Evolutionary conservation across 2,113 vertebrate genomes (phyloP).

Genomic region (Xenus cinereus): DNA sequence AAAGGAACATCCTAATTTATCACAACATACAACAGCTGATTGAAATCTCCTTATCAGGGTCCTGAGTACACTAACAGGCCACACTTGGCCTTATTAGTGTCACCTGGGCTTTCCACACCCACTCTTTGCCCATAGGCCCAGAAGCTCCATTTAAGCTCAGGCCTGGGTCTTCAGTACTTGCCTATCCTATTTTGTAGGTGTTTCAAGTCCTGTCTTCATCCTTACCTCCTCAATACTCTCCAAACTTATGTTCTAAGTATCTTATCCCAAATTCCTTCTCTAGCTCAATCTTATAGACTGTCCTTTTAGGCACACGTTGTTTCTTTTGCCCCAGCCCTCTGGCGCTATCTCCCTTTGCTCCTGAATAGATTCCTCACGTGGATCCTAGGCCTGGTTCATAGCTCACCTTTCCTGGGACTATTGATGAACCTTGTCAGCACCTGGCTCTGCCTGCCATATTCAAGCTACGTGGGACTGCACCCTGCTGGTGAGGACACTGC

Average conservation of each 20-base stretch:
- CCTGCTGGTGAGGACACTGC: rapidly evolving
- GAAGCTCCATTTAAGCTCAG: not conserved
- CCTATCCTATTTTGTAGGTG: rapidly evolving
- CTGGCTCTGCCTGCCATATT: rapidly evolving
- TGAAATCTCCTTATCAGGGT: not conserved
- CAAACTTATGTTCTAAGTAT: rapidly evolving
- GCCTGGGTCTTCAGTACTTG: rapidly evolving
- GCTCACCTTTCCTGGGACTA: rapidly evolving
- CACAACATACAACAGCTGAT: not conserved
- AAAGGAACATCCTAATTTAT: not conserved
- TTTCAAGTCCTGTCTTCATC: rapidly evolving
- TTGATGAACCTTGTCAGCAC: rapidly evolving
- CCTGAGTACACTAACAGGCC: not conserved
- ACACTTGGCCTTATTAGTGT: not conserved
- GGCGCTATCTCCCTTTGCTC: not conserved
- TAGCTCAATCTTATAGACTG: rapidly evolving
- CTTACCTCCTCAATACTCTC: rapidly evolving
- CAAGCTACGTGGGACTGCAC: rapidly evolving
- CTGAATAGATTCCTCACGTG: rapidly evolving
- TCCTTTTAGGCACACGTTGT: rapidly evolving
- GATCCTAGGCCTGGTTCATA: rapidly evolving
- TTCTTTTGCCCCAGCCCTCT: rapidly evolving
- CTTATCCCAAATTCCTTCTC: too few relatives aligned
- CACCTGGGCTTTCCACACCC: not conserved
- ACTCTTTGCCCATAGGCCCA: not conserved